Percentiles rank a stretch among this genome's conserved stretches.
These are phyloP conservation scores for Urophycis tenuis DNA, from an alignment of 2,797 vertebrate genomes.

Conservation along the genomic window DNA sequence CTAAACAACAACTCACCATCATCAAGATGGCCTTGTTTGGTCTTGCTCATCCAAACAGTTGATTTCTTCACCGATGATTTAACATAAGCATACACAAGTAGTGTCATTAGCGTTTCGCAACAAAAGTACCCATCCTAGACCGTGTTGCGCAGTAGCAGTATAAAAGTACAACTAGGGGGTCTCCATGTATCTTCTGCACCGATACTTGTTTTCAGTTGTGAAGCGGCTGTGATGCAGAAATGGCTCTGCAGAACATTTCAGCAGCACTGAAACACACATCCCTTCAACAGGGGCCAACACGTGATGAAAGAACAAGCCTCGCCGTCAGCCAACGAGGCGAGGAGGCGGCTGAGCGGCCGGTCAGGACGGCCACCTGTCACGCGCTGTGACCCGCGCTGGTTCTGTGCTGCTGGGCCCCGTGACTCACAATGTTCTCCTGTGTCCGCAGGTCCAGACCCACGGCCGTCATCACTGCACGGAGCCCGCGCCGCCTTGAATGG, in stretches of 20 bases:
- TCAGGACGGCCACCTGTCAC: background rate
- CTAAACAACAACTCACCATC: background rate
- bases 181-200: background rate
- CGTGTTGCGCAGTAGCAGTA: background rate
- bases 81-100: slow-evolving; percentile 16
- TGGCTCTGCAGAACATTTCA: background rate
- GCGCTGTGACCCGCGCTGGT: background rate
- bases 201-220: background rate
- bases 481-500: slow-evolving; percentile 41
- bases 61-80: slow-evolving; percentile 28
- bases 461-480: slow-evolving; percentile 33
- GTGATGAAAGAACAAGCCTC: background rate
- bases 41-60: slow-evolving; percentile 21
- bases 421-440: slow-evolving; percentile 37
- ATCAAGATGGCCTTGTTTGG: background rate
- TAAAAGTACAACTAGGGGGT: background rate
- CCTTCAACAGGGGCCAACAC: background rate
- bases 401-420: background rate
- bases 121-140: background rate
- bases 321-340: background rate
- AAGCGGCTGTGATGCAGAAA: background rate
- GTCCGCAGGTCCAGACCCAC: slow-evolving; percentile 50
- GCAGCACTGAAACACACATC: background rate
- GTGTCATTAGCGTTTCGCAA: slow-evolving; percentile 24
- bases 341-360: background rate